Conservation (phyloP, 1,140 invertebrate genomes). For the Goniozus legneri region DNA sequence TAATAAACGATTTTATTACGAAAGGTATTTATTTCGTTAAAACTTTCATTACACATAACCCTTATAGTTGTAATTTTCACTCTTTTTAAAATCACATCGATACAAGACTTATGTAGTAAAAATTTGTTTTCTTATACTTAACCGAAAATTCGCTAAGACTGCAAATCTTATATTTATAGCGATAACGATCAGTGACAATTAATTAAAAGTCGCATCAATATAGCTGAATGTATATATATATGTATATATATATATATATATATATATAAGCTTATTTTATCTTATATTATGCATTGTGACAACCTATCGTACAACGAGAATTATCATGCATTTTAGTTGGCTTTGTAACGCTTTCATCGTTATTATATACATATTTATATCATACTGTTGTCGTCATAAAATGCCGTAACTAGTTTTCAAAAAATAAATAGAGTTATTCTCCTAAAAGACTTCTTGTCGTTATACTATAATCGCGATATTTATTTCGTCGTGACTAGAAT, state of each 20-base stretch:
- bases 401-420: constrained; percentile 12
- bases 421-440: constrained; percentile 18
- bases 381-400: constrained; percentile 3
- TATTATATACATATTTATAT: constrained; percentile 2
- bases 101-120: constrained; percentile 20
- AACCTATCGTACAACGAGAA: too few species aligned
- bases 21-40: constrained; percentile 33
- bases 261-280: constrained; percentile 9
- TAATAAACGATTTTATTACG: too few species aligned
- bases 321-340: too few species aligned
- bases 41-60: constrained; percentile 29
- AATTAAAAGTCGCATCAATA: background rate
- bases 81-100: constrained; percentile 18
- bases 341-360: background rate
- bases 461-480: too few species aligned
- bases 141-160: background rate
- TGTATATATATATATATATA: background rate
- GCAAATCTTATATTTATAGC: background rate
- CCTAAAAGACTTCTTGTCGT: too few species aligned
- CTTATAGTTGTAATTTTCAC: constrained; percentile 20
- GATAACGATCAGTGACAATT: background rate
- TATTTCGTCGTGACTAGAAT: constrained; percentile 33
- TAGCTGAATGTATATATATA: background rate
- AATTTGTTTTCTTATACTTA: background rate
- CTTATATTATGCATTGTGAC: constrained; percentile 8